Evolutionary conservation across 2,888 invertebrate genomes (phyloP), one percentile per base, ranked within the genome.

Genomic region (Pyrgus malvae): DNA sequence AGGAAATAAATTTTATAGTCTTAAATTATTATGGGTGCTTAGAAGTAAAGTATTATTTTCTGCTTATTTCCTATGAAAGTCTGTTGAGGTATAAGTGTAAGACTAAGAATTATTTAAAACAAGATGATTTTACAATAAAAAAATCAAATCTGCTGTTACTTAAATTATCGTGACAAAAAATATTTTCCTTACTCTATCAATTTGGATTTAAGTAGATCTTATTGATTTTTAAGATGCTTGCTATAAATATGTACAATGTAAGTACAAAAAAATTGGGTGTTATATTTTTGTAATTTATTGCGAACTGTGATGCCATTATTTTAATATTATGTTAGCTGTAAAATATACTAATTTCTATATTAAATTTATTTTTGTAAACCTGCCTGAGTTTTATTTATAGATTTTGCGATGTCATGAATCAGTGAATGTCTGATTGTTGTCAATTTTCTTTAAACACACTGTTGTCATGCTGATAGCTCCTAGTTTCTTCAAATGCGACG

Each of bases 291-390:
- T 37, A 42, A 41, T 35, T 42, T 50, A 50, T 42, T 50, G 14
- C 12, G 33, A 50, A n/a, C 50, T 50, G 50, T 50, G 50, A 50
- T 50, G 50, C 33, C 42, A 42, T 50, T 42, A 35, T 42, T n/a
- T 25, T 33, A 50, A 33, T 38, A 21, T 38, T 19, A n/a, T n/a
- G n/a, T n/a, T n/a, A n/a, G n/a, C 17, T 35, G 35, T 35, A 17
- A 12, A 35, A 35, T 9, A 7, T 35, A 2, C 6, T 23, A 11
- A 33, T 23, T 33, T 33, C 14, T 49, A 16, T 21, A 29, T n/a
- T n/a, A n/a, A n/a, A n/a, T n/a, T n/a, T n/a, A n/a, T n/a, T n/a
- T n/a, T n/a, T n/a, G n/a, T n/a, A n/a, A n/a, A n/a, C n/a, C n/a
- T n/a, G n/a, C n/a, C n/a, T n/a, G n/a, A n/a, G n/a, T n/a, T n/a